phyloP scores from a whole-genome alignment of 53 echinoderm and acorn worm genomes.

The Pentamera pediparva region DNA sequence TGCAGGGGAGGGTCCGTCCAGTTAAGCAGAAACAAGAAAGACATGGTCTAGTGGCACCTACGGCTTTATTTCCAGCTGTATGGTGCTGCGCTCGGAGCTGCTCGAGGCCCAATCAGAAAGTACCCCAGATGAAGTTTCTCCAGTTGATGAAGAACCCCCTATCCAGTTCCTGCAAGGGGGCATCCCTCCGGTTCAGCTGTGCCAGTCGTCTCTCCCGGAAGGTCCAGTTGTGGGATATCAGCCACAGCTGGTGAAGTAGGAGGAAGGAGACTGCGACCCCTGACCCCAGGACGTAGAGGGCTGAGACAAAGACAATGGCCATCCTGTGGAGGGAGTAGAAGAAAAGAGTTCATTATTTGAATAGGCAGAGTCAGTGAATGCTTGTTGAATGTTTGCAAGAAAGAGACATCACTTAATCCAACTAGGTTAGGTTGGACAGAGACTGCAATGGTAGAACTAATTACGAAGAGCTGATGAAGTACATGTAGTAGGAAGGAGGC shows the following conservation, averaged over 20 bases:
- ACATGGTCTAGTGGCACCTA: no score
- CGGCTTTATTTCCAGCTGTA: constrained; percentile 29
- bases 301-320: constrained; percentile 64
- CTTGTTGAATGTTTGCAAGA: not conserved
- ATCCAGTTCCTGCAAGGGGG: constrained; percentile 33
- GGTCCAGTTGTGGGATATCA: constrained; percentile 87
- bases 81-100: not conserved
- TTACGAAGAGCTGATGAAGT: no score
- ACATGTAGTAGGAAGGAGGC: no score
- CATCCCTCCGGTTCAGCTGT: constrained; percentile 17
- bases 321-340: constrained; percentile 25
- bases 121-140: constrained; percentile 47
- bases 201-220: constrained; percentile 61
- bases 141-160: constrained; percentile 64
- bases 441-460: no score
- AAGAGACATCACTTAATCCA: not conserved
- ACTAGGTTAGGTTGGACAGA: no score
- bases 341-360: not conserved
- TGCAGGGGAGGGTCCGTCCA: constrained; percentile 42
- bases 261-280: constrained; percentile 39
- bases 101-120: not conserved
- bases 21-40: no score
- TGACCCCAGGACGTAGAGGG: constrained; percentile 51
- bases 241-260: constrained; percentile 64
- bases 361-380: not conserved